Base-by-base conservation (phyloP, 2,113 vertebrate species). In the Dicentrarchus labrax region DNA sequence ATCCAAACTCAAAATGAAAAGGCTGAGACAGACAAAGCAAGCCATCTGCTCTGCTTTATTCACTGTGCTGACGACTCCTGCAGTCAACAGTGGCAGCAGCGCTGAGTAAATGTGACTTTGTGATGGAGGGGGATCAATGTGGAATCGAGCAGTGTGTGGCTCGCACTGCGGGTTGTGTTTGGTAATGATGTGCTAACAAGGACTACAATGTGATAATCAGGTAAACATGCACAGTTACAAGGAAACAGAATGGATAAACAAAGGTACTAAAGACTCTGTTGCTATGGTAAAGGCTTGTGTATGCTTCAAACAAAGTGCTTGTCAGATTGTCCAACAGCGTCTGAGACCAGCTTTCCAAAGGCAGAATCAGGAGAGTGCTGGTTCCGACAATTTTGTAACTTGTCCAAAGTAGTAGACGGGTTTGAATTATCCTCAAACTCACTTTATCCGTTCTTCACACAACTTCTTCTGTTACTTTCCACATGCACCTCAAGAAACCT, bases 101-200 rank as follows among this genome's bases (percentile, higher is more conserved):
- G 76, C 76, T 54, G 80, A 80, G 77, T 43, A 81, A 80, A 73
- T 72, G 73, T 62, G 77, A 73, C 59, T 67, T 60, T n/a, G 68
- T 81, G 76, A 78, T 72, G 71, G 70, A 82, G 76, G 76, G 67
- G 69, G 84, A 83, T 87, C 87, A 83, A 85, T 85, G 72, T 76
- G 64, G 76, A 78, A 80, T 79, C 2, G 41, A 83, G 78, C 71
- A 43, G 72, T 4, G 59, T 71, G 59, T n/a, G 12, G 68, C 68
- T 86, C 2, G 3, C 56, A 41, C 86, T 80, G 69, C 64, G 30
- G 78, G 82, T 67, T 78, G 72, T 62, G 64, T 74, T 66, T 75
- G 78, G 75, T 64, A 85, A 85, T 64, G 76, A 77, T 76, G 74
- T 56, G 24, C 71, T 84, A 82, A 90, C 80, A 81, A 80, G 72